Conservation (phyloP, 2,113 vertebrate genomes). For the Amblyornis subalaris region DNA sequence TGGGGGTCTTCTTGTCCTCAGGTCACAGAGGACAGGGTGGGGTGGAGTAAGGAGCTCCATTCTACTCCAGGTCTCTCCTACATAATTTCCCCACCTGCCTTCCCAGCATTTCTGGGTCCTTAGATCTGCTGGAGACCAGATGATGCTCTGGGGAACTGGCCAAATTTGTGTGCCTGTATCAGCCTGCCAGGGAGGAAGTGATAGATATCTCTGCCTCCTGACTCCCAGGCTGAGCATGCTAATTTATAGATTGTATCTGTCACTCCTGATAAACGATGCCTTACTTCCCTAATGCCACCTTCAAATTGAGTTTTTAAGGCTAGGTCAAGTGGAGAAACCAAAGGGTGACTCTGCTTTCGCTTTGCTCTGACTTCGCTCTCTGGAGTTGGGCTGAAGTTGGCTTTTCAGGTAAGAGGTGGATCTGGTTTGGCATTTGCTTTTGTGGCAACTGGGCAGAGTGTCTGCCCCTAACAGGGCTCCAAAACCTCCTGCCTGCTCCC, state of each 20-base stretch:
- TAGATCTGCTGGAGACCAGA: not conserved
- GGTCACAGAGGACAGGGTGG: not conserved
- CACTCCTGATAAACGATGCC: conserved; percentile 54
- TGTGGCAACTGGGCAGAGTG: not conserved
- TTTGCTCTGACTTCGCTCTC: not conserved
- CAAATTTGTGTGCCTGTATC: conserved; percentile 30
- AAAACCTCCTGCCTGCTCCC: not conserved
- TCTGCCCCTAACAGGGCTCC: fast-evolving
- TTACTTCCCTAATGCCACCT: conserved; percentile 44
- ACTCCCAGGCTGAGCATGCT: conserved; percentile 43
- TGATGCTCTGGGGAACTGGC: conserved; percentile 6
- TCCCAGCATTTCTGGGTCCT: not conserved
- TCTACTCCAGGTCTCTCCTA: not conserved
- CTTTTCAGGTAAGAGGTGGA: not conserved
- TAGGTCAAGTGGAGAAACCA: conserved; percentile 9
- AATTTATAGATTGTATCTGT: conserved; percentile 67
- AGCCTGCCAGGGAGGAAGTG: conserved; percentile 22
- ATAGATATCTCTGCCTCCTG: conserved; percentile 36
- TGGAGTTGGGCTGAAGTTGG: not conserved
- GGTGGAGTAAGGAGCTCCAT: not conserved
- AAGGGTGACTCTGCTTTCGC: not conserved
- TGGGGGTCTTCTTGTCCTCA: not conserved
- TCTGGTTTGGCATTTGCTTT: not conserved
- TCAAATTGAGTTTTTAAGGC: conserved; percentile 64
- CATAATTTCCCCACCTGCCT: not conserved